phyloP scores from a whole-genome alignment of 2,113 vertebrate genomes.

The Osmerus eperlanus region DNA sequence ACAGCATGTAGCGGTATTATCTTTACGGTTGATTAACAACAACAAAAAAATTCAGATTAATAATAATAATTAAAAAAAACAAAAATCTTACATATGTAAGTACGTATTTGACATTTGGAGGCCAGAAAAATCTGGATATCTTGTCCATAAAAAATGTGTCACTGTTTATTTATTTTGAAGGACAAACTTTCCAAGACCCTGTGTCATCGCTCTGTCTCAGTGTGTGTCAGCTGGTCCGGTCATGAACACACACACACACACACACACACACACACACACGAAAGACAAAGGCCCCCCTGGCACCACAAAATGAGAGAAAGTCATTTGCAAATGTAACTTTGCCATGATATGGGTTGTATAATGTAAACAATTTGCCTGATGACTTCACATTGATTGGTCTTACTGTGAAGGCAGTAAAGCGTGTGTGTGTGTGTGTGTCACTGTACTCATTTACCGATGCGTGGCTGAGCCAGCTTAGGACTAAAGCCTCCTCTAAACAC shows the following conservation, averaged over 20 bases:
- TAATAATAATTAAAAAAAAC: no score
- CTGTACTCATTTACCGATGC: conserved; percentile 72
- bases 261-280: conserved; percentile 21
- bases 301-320: conserved; percentile 60
- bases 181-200: no score
- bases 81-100: no score
- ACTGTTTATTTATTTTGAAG: no score
- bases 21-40: no score
- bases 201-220: no score
- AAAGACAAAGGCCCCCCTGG: conserved; percentile 51
- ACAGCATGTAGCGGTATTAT: no score
- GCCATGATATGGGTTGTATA: conserved; percentile 76
- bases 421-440: conserved; percentile 18
- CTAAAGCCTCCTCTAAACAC: conserved; percentile 45
- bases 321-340: conserved; percentile 73
- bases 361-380: conserved; percentile 79
- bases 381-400: conserved; percentile 78
- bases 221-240: neutral
- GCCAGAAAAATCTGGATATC: no score
- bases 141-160: no score
- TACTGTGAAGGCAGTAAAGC: conserved; percentile 60
- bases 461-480: conserved; percentile 73
- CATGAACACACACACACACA: conserved; percentile 36
- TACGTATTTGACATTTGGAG: no score
- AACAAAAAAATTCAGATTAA: no score